phyloP scores from a whole-genome alignment of 1,140 invertebrate genomes.

The Euglossa dilemma region DNA sequence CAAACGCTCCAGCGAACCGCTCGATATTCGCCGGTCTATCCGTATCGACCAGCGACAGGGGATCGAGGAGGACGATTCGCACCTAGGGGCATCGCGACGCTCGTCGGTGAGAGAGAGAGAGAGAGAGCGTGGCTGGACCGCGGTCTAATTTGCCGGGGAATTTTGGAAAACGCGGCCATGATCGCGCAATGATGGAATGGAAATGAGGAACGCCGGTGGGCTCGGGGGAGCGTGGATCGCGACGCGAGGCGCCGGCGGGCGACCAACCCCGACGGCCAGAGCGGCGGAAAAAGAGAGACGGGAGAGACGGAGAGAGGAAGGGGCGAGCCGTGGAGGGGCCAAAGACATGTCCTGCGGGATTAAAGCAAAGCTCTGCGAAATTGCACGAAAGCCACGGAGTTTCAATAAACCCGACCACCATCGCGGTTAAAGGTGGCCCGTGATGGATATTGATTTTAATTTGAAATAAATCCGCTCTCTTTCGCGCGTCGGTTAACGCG shows the following conservation, averaged over 20 bases:
- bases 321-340: not conserved
- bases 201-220: constrained; percentile 10
- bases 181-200: constrained; percentile 40
- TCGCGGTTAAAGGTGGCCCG: constrained; percentile 36
- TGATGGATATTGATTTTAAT: constrained; percentile 73
- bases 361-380: constrained; percentile 76
- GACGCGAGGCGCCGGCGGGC: not conserved
- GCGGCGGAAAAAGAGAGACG: not conserved
- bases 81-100: too few relatives aligned
- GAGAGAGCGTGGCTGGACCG: not conserved
- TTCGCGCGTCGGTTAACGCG: constrained; percentile 40
- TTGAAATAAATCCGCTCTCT: constrained; percentile 68
- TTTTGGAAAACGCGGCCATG: constrained; percentile 26
- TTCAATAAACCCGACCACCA: constrained; percentile 70
- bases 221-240: not conserved
- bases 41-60: too few relatives aligned
- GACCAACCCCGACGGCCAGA: constrained; percentile 35
- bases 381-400: constrained; percentile 75
- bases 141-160: constrained; percentile 18
- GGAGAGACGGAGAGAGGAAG: constrained; percentile 37
- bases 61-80: too few relatives aligned
- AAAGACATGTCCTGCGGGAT: constrained; percentile 70
- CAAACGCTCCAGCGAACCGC: too few relatives aligned
- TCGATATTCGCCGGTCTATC: too few relatives aligned
- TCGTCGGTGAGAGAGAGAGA: too few relatives aligned